Evolutionary conservation across 2,797 vertebrate species (phyloP).

Genomic region (Paramormyrops hopkinsi): DNA sequence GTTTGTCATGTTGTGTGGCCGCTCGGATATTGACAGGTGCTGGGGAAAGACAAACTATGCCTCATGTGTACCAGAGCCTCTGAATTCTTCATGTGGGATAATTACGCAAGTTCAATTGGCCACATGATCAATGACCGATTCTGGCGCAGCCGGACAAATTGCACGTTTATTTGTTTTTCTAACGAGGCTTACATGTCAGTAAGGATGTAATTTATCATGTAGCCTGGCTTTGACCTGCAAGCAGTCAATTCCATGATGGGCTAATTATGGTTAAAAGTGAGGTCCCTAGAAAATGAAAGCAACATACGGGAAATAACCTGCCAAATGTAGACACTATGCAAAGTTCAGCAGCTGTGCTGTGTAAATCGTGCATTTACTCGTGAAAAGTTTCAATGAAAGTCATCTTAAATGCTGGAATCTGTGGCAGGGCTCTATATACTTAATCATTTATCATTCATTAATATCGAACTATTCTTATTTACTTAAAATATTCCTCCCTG

Average conservation of each 20-base stretch:
- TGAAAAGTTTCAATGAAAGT: background rate
- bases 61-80: background rate
- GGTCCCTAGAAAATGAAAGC: background rate
- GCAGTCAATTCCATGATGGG: constrained; percentile 14
- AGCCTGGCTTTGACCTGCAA: background rate
- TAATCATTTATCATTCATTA: background rate
- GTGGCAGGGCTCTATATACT: background rate
- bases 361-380: background rate
- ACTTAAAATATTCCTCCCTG: constrained; percentile 1
- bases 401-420: background rate
- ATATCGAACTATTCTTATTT: constrained; percentile 5
- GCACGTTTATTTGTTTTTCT: constrained; percentile 7
- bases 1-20: background rate
- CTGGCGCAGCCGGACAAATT: background rate
- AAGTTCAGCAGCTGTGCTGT: background rate
- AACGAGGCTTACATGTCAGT: background rate
- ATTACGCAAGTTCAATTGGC: background rate
- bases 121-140: background rate
- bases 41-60: background rate
- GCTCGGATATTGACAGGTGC: background rate
- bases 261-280: constrained; percentile 29
- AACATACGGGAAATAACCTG: background rate
- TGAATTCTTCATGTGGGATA: background rate
- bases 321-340: background rate
- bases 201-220: constrained; percentile 12